Evolutionary conservation across 2,888 invertebrate genomes (phyloP), one percentile per base, ranked within the genome.

Genomic region (Lagria hirta): DNA sequence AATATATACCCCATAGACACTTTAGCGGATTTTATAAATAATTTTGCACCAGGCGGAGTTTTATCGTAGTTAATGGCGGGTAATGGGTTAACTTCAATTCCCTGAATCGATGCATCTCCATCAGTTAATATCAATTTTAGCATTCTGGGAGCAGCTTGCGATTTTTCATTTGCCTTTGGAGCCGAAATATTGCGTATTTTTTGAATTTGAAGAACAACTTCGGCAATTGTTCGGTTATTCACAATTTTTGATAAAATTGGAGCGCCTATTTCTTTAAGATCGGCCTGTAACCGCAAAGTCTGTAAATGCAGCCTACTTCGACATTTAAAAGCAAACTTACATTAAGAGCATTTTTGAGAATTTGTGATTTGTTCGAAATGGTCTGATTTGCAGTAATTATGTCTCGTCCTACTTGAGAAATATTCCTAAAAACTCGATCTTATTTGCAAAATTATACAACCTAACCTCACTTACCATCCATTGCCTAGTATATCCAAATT

Each of bases 1-100:
- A 90, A 76, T 23, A 93, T 70, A 53, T 86, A 83, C 22, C 89
- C 88, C 53, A 64, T 65, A 10, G 46, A 32, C 29, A 71, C 52
- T 48, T 85, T 84, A 40, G 83, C 82, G 20, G 83, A 76, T 30
- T 77, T 75, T 10, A 86, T 66, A 32, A 76, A 74, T 26, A 95
- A 64, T 71, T 95, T 95, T 18, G 90, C 88, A 24, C 95, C 95
- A 1, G 93, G 93, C n/a, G 90, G 84, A 7, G 91, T 90, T 62
- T 89, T 87, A 40, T 67, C 63, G 20, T 88, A 74, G 68, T 84
- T 86, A 41, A 92, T 72, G 43, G 76, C 76, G 23, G 82, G 71
- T 52, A 92, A 81, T 30, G 80, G 75, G 59, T 83, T 84, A 43
- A 84, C 75, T 73, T 94, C 93, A 44, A 94, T 72, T 5, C 84